Evolutionary conservation across 2,113 vertebrate species (phyloP).

Genomic region (Ceuthmochares aereus): DNA sequence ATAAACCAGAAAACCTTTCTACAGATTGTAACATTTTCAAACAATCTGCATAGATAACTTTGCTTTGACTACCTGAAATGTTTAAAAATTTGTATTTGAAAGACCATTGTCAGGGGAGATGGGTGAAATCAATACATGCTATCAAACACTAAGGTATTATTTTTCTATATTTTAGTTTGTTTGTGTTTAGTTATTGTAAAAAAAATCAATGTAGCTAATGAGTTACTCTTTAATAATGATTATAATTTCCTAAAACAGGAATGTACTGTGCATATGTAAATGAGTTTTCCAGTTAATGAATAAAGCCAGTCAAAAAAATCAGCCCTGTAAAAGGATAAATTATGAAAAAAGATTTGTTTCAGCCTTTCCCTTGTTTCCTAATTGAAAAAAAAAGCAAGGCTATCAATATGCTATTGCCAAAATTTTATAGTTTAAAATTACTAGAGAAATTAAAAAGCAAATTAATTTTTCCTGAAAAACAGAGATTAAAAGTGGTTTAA

Average conservation of each 20-base stretch:
- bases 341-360: neutral
- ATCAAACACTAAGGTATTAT: constrained; percentile 25
- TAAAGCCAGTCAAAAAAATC: constrained; percentile 42
- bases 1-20: neutral
- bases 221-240: constrained; percentile 54
- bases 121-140: neutral
- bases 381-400: neutral
- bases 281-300: neutral
- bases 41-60: neutral
- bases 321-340: neutral
- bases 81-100: constrained; percentile 32
- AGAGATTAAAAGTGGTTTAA: neutral
- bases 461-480: neutral
- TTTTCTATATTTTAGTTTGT: constrained; percentile 39
- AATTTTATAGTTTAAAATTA: neutral
- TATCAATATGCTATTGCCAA: neutral
- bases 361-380: neutral
- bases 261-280: constrained; percentile 47
- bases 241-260: constrained; percentile 20
- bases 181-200: constrained; percentile 23
- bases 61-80: neutral
- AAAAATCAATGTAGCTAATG: constrained; percentile 23
- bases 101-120: neutral
- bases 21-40: neutral
- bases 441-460: neutral